Evolutionary conservation across 2,113 vertebrate genomes (phyloP), one percentile per base, ranked within the genome.

Genomic region (Cheilinus undulatus): DNA sequence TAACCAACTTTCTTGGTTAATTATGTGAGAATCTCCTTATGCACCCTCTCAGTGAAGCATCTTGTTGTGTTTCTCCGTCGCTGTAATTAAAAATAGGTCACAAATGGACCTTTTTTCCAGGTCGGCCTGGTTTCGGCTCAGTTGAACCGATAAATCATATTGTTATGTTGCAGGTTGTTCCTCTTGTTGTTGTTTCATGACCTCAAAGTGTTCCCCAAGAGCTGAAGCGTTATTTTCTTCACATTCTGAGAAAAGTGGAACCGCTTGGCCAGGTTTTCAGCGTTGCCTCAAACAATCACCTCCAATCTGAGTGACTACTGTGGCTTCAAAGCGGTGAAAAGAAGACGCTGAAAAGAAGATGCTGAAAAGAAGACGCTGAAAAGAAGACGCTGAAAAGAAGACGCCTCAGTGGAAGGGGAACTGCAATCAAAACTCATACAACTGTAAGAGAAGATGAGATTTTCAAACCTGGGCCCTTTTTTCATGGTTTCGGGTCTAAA

Each of bases 1-100:
- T 11, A 7, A 7, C 30, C 6, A 14, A 22, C 49, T 22, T 20
- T 14, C n/a, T 1, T 14, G 28, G 15, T 17, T 6, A 3, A 15
- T 14, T 0, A 23, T 43, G 27, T 69, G 26, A 17, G 30, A 1
- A 17, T 3, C 63, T 13, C 26, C 38, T 54, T 7, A 22, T 0
- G 12, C 19, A 23, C 0, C 23, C 19, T 60, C 28, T 19, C 12
- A 3, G 17, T 7, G 0, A n/a, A 13, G 3, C 13, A 1, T 40
- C 42, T 60, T 11, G 14, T 71, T 38, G 46, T 49, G 76, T 42
- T 42, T 19, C 40, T 42, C 40, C 7, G 14, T 49, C 36, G 64
- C 70, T 74, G 65, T 69, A 69, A 50, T 12, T 13, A 66, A 81
- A 87, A 87, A 51, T 86, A 53, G 88, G 83, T 88, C 85, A 86